Evolutionary conservation across 2,888 invertebrate species (phyloP).

Genomic region (Sclerodermus sp.): DNA sequence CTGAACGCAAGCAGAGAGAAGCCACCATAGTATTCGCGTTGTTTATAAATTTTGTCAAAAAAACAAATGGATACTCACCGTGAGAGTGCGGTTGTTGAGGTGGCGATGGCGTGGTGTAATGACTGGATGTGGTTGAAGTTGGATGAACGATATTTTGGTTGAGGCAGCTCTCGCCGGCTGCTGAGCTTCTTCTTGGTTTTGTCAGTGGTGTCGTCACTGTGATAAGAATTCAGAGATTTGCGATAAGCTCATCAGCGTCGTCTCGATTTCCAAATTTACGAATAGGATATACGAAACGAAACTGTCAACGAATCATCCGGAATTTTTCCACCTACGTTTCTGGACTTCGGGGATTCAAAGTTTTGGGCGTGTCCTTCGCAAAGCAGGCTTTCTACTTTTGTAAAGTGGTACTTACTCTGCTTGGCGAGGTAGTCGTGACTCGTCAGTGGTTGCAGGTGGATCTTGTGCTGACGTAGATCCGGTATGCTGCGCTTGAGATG

Average conservation of each 20-base stretch:
- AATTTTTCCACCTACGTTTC: no score
- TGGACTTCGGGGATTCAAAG: no score
- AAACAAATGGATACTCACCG: no score
- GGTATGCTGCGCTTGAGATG: conserved; percentile 87
- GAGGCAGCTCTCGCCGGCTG: conserved; percentile 48
- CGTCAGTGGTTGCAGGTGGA: conserved; percentile 72
- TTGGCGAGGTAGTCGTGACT: conserved; percentile 65
- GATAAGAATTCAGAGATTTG: no score
- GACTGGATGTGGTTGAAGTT: conserved; percentile 53
- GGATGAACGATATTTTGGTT: conserved; percentile 45
- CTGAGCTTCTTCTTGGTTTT: conserved; percentile 49
- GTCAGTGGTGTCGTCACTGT: conserved; percentile 51
- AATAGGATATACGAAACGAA: no score
- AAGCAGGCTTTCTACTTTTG: not conserved
- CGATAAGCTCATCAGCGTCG: no score
- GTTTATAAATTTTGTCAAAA: no score
- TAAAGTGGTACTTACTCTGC: conserved; percentile 46
- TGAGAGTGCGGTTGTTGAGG: conserved; percentile 53
- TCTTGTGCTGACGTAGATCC: conserved; percentile 78
- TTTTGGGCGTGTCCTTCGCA: no score
- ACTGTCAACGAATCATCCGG: no score
- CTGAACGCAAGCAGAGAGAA: conserved; percentile 31
- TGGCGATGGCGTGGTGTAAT: conserved; percentile 58
- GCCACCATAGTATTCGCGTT: no score
- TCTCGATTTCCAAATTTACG: no score